A percentile compares a stretch with the other conserved stretches of the same genome.
These are phyloP conservation scores for Eufriesea mexicana DNA, from an alignment of 1,140 invertebrate species.

Conservation along the genomic window DNA sequence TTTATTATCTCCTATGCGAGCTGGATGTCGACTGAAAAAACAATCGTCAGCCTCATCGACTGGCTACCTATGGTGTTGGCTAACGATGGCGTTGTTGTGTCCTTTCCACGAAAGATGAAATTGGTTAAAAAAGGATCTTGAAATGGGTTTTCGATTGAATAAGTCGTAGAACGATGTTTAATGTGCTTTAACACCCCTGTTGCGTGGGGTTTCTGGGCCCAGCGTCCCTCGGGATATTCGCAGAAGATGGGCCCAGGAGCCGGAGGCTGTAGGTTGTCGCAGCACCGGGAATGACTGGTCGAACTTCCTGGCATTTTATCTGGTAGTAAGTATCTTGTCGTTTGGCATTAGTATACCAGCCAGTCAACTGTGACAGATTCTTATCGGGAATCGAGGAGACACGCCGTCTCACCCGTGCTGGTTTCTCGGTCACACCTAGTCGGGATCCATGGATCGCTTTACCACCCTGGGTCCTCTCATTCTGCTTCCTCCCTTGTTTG, in stretches of 20 bases:
- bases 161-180: neutral
- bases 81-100: too few species aligned
- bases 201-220: neutral
- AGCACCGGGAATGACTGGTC: slow-evolving; percentile 63
- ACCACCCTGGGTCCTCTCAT: slow-evolving; percentile 12
- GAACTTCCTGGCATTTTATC: slow-evolving; percentile 75
- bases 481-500: neutral
- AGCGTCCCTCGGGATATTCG: slow-evolving; percentile 5
- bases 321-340: slow-evolving; percentile 73
- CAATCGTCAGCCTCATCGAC: too few species aligned
- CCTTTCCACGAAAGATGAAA: too few species aligned
- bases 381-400: slow-evolving; percentile 76
- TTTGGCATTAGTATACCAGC: slow-evolving; percentile 67
- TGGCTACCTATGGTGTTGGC: too few species aligned
- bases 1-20: too few species aligned
- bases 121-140: too few species aligned
- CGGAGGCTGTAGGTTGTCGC: slow-evolving; percentile 39
- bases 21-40: too few species aligned
- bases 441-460: slow-evolving; percentile 50
- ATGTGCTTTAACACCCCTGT: too few species aligned
- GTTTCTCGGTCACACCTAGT: slow-evolving; percentile 65
- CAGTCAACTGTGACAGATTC: slow-evolving; percentile 75
- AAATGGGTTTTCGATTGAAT: too few species aligned
- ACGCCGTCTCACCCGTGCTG: slow-evolving; percentile 72
- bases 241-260: slow-evolving; percentile 32